Conservation (phyloP, 2,113 vertebrate genomes). For the Erinaceus europaeus region DNA sequence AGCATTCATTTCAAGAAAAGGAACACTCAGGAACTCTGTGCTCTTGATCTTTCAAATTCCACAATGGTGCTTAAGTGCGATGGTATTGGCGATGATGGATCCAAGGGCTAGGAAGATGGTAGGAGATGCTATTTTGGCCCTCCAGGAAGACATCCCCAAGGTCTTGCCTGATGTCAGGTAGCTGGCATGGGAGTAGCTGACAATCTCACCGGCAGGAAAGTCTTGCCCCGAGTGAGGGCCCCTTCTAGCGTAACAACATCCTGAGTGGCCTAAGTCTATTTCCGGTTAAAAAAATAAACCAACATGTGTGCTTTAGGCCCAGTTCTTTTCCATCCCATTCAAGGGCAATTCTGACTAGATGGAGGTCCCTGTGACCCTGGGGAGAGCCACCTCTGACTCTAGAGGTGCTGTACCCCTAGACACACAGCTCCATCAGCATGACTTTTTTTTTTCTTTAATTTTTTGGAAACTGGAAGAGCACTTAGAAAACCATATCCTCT, state of each 20-base stretch:
- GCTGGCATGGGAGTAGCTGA: neutral
- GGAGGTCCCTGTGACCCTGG: too few species aligned
- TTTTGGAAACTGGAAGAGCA: conserved; percentile 68
- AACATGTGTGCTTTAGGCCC: neutral
- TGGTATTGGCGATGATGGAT: neutral
- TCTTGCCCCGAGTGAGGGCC: neutral
- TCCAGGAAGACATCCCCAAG: neutral
- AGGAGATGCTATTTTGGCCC: too few species aligned
- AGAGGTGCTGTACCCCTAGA: too few species aligned
- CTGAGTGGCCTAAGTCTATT: conserved; percentile 18
- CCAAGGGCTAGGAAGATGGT: neutral
- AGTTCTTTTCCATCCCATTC: neutral
- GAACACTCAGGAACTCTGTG: neutral
- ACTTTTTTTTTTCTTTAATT: too few species aligned
- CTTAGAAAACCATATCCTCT: conserved; percentile 67
- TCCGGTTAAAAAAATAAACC: neutral
- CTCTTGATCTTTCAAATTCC: neutral
- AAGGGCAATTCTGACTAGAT: neutral
- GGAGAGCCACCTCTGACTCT: too few species aligned
- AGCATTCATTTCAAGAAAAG: neutral
- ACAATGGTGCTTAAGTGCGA: neutral
- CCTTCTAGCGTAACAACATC: neutral
- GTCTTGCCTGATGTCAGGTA: too few species aligned
- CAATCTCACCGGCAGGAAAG: neutral
- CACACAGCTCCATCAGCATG: too few species aligned